A percentile compares a stretch with the other conserved stretches of the same genome.
Evolutionary conservation across 2,797 vertebrate genomes (phyloP).

Genomic region (Pipistrellus pipistrellus): DNA sequence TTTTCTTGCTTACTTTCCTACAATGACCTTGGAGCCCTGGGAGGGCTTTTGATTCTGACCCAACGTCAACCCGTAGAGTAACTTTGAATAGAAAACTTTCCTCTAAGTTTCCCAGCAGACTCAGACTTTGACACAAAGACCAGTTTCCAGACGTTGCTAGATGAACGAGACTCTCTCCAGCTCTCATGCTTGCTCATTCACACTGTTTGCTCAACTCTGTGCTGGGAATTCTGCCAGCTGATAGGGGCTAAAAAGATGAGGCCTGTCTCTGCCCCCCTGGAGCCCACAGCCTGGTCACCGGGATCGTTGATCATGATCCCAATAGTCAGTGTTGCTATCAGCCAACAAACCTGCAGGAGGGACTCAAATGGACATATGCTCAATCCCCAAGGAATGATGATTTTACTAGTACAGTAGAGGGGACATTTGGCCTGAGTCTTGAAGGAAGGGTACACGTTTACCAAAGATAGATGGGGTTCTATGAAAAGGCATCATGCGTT

Average conservation of each 20-base stretch:
- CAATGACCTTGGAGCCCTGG: neutral
- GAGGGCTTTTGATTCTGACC: neutral
- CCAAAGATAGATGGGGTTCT: neutral
- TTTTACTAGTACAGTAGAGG: neutral
- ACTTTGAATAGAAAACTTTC: neutral
- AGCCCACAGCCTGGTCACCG: neutral
- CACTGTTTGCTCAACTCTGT: neutral
- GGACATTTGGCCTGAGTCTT: neutral
- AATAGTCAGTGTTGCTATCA: neutral
- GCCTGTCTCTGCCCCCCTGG: neutral
- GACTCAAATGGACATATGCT: neutral
- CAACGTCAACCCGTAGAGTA: neutral
- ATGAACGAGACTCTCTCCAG: neutral
- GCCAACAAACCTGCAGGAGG: neutral
- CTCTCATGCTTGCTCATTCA: neutral
- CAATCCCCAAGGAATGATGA: neutral
- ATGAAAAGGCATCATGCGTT: neutral
- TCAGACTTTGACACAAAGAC: neutral
- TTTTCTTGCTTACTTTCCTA: conserved; percentile 13
- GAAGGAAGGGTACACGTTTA: neutral
- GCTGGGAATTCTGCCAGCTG: neutral
- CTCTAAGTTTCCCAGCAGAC: neutral
- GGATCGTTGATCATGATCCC: fast-evolving
- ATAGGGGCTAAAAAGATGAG: neutral
- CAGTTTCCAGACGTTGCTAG: neutral